Conservation (phyloP, 2,113 vertebrate genomes). For the Ranitomeya imitator region DNA sequence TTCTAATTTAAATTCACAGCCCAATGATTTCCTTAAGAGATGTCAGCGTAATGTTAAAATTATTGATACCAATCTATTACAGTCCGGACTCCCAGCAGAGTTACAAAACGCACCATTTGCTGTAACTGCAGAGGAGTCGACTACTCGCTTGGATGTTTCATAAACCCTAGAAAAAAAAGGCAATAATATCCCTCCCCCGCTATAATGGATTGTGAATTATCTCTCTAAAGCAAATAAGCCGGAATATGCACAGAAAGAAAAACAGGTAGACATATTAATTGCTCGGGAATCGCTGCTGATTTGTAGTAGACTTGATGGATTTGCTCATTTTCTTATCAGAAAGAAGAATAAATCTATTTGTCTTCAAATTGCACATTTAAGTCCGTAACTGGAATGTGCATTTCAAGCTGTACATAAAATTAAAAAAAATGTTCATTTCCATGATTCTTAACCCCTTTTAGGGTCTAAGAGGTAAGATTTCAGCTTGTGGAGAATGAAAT, state of each 20-base stretch:
- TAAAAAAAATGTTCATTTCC: background rate
- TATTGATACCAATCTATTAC: slow-evolving; percentile 57
- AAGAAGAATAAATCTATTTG: background rate
- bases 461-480: no score
- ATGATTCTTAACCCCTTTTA: no score
- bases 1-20: slow-evolving; percentile 62
- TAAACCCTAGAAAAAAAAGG: background rate
- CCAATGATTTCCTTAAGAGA: slow-evolving; percentile 62
- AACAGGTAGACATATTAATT: background rate
- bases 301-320: background rate
- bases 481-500: no score
- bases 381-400: background rate
- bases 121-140: background rate
- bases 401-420: background rate
- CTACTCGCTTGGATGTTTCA: background rate
- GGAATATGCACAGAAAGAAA: background rate
- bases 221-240: background rate
- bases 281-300: background rate
- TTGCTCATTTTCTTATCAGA: background rate
- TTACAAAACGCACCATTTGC: slow-evolving; percentile 26
- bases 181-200: slow-evolving; percentile 9
- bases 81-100: slow-evolving; percentile 32
- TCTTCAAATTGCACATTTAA: background rate
- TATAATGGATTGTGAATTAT: slow-evolving; percentile 21
- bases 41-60: slow-evolving; percentile 60